These are phyloP conservation scores for Suillia variegata DNA, from an alignment of 2,888 invertebrate species.

Conservation along the genomic window DNA sequence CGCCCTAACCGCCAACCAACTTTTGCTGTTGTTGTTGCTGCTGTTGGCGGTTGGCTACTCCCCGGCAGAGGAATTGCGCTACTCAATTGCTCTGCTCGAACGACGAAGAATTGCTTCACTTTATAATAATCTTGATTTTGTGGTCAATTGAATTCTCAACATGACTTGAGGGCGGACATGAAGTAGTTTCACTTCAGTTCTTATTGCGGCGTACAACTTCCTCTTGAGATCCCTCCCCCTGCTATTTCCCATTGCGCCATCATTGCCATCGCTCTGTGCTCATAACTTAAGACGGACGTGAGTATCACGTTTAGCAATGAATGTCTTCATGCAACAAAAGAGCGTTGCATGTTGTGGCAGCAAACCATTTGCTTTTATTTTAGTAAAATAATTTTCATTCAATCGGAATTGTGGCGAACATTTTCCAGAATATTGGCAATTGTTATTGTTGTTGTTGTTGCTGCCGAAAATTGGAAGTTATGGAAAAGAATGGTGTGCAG, in stretches of 20 bases:
- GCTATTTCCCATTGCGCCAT: no score
- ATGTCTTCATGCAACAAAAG: neutral
- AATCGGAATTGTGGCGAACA: neutral
- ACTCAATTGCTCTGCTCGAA: slow-evolving; percentile 3
- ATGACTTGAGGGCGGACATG: slow-evolving; percentile 44
- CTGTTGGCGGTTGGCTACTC: no score
- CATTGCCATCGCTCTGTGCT: no score
- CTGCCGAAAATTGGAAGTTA: neutral
- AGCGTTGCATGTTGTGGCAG: neutral
- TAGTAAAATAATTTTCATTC: neutral
- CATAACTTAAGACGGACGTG: slow-evolving; percentile 14
- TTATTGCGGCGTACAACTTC: neutral
- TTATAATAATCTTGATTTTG: slow-evolving; percentile 57
- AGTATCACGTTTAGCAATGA: slow-evolving; percentile 5
- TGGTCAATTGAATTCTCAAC: slow-evolving; percentile 57
- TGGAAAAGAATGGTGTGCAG: neutral
- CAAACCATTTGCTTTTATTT: no score
- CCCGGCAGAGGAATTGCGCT: no score
- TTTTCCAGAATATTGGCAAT: neutral
- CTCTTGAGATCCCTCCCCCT: no score
- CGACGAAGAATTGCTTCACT: slow-evolving; percentile 25
- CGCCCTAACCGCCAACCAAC: no score
- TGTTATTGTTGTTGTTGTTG: neutral
- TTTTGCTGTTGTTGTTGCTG: no score
- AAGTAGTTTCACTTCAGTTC: slow-evolving; percentile 11